phyloP scores from a whole-genome alignment of 2,797 vertebrate genomes.

The Gobio occitaniae region DNA sequence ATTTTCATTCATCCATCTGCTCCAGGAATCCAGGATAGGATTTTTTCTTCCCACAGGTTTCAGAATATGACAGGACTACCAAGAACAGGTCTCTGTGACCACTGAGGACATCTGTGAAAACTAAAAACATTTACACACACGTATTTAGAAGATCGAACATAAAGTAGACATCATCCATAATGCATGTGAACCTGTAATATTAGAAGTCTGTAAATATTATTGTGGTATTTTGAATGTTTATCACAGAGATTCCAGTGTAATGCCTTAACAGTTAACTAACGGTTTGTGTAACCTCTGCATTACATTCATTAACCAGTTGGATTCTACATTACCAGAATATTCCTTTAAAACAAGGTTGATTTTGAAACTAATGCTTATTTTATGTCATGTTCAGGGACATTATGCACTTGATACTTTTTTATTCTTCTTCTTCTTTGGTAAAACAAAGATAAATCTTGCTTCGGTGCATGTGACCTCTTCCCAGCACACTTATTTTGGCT shows the following conservation, averaged over 20 bases:
- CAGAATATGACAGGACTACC: slow-evolving; percentile 8
- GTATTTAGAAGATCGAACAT: not conserved
- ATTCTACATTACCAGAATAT: not conserved
- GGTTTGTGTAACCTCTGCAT: not conserved
- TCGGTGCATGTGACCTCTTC: not conserved
- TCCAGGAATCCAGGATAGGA: not conserved
- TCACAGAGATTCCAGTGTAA: not conserved
- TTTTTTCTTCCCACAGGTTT: slow-evolving; percentile 7
- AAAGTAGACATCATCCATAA: not conserved
- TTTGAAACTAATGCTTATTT: not conserved
- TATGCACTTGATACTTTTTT: not conserved
- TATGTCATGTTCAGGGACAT: not conserved
- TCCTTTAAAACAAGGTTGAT: not conserved
- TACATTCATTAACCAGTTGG: not conserved
- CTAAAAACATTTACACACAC: not conserved
- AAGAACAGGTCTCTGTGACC: slow-evolving; percentile 14
- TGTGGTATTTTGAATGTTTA: not conserved
- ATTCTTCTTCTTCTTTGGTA: not conserved
- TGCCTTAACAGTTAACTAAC: not conserved
- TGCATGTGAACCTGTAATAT: not conserved
- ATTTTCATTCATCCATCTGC: slow-evolving; percentile 38
- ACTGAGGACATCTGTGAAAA: not conserved
- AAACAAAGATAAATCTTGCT: not conserved
- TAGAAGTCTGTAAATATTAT: slow-evolving; percentile 25
- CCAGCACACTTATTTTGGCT: not conserved